Evolutionary conservation across 2,113 vertebrate genomes (phyloP).

Genomic region (Rhinogobius similis): DNA sequence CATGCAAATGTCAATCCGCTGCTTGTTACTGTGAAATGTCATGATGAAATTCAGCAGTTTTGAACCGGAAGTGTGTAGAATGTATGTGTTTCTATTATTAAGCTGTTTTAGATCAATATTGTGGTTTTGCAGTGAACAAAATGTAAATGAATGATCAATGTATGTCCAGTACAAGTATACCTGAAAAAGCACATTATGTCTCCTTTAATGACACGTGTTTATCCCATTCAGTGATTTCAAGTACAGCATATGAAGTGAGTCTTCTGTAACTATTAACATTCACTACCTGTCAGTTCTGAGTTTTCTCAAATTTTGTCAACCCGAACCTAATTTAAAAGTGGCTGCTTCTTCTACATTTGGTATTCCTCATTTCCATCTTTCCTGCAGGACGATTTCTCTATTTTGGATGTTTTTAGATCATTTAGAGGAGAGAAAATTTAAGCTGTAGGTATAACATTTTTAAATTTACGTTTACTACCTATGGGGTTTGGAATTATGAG

Average conservation of each 20-base stretch:
- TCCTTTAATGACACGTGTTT: neutral
- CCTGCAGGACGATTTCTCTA: neutral
- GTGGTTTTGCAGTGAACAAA: too few species aligned
- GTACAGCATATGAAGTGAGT: neutral
- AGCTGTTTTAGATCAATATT: too few species aligned
- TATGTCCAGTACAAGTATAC: too few species aligned
- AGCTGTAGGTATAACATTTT: neutral
- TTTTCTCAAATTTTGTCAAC: neutral
- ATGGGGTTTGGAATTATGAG: too few species aligned
- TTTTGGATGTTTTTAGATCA: constrained; percentile 1
- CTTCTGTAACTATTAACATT: neutral
- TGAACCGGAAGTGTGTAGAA: too few species aligned
- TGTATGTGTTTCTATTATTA: too few species aligned
- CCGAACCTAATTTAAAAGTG: constrained; percentile 1
- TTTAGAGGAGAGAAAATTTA: neutral
- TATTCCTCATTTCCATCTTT: neutral
- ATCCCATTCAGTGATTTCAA: neutral
- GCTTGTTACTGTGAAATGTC: too few species aligned
- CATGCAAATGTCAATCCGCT: too few species aligned
- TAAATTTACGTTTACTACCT: neutral
- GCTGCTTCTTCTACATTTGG: neutral
- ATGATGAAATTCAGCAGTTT: too few species aligned
- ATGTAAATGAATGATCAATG: too few species aligned
- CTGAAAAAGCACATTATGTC: too few species aligned
- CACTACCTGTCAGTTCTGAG: neutral